A percentile compares a stretch with the other conserved stretches of the same genome.
Conservation (phyloP, 2,113 vertebrate species). For the Ochotona princeps region DNA sequence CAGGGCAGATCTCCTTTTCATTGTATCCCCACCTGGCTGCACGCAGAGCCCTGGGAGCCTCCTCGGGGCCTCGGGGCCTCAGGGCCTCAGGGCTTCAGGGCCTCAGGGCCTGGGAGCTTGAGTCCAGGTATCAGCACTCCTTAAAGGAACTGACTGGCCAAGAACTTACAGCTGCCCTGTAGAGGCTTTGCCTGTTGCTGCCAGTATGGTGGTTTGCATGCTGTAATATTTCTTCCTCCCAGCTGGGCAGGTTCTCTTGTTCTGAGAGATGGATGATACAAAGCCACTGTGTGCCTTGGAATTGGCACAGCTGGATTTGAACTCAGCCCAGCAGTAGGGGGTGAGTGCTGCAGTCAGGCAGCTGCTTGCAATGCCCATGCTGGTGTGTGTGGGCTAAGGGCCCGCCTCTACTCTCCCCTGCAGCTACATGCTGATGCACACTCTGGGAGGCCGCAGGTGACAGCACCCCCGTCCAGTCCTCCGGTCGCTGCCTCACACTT, state of each 20-base stretch:
- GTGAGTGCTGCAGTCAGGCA: too few relatives aligned
- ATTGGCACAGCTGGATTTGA: background rate
- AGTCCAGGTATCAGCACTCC: background rate
- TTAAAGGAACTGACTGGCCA: background rate
- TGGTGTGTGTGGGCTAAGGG: too few relatives aligned
- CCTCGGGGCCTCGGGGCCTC: background rate
- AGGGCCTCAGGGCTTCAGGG: background rate
- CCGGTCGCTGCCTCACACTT: too few relatives aligned
- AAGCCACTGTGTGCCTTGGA: background rate
- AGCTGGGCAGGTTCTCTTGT: background rate
- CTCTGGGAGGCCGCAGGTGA: too few relatives aligned
- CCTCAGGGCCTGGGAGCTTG: background rate
- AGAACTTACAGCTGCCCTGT: background rate
- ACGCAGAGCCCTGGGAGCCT: background rate
- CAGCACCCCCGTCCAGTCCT: too few relatives aligned
- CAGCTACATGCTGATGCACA: too few relatives aligned
- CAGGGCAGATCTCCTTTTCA: background rate
- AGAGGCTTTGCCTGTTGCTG: background rate
- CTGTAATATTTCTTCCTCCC: accelerated
- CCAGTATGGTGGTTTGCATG: background rate
- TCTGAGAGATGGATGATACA: background rate
- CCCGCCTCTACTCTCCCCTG: too few relatives aligned
- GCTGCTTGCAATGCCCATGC: too few relatives aligned
- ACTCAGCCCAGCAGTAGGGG: background rate
- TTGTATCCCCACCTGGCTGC: background rate